Evolutionary conservation across 2,113 vertebrate genomes (phyloP), one percentile per base, ranked within the genome.

Genomic region (Salvator merianae): DNA sequence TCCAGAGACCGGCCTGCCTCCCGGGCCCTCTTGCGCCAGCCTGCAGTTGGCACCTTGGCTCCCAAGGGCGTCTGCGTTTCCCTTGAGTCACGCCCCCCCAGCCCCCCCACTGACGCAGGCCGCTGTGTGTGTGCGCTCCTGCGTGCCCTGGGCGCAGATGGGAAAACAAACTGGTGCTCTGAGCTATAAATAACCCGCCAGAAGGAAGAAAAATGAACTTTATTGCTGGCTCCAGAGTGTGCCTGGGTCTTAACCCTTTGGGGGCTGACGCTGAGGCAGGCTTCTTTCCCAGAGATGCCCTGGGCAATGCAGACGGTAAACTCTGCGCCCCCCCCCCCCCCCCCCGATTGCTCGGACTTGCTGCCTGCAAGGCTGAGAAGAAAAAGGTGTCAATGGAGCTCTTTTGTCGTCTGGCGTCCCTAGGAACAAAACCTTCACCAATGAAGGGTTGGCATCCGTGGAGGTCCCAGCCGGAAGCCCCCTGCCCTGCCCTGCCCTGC

Each of bases 121-220:
- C 43, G 22, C 30, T 13, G 40, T 13, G 70, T 24, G 53, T 5
- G 71, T 47, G 76, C 6, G 32, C 30, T 9, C 63, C 53, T 24
- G 75, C 36, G 59, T 28, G 59, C 13, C 22, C 30, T 43, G 12
- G 7, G 36, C 28, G 7, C 47, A 69, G 47, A 70, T 28, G 72
- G 72, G 72, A 69, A 81, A 86, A 70, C 24, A 43, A 47, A 55
- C n/a, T 28, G 2, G 34, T 30, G 9, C 71, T 59, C 24, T 53
- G 62, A n/a, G 26, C 72, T 81, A 76, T 76, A 81, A 86, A 86
- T 86, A 81, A 20, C 79, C n/a, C 13, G 62, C 32, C 26, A 38
- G 32, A 59, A 24, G 36, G 43, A 32, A 43, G 63, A 20, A 70
- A 53, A 30, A 47, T 26, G 55, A 3, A 5, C n/a, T 50, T 28